These are phyloP conservation scores for Rhinoptilus africanus DNA, from an alignment of 2,113 vertebrate species.

Conservation along the genomic window DNA sequence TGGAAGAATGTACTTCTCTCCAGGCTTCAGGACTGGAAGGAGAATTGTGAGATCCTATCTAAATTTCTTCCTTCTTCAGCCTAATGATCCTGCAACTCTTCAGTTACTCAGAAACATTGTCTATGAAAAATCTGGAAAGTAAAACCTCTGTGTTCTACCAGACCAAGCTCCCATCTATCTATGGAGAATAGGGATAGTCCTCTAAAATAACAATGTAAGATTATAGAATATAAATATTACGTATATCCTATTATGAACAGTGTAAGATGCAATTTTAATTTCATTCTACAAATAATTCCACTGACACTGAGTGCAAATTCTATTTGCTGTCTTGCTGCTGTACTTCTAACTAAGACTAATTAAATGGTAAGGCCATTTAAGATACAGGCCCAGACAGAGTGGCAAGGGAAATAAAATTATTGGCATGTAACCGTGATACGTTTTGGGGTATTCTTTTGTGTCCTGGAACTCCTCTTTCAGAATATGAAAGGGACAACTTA, in stretches of 20 bases:
- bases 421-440: not conserved
- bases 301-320: not conserved
- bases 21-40: not conserved
- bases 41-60: not conserved
- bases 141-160: not conserved
- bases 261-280: not conserved
- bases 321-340: not conserved
- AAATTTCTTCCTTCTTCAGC: not conserved
- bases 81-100: not conserved
- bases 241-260: not conserved
- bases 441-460: not conserved
- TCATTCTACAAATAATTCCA: not conserved
- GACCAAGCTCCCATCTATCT: not conserved
- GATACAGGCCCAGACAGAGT: not conserved
- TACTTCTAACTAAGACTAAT: not conserved
- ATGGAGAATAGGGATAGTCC: not conserved
- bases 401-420: not conserved
- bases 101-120: not conserved
- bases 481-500: not conserved
- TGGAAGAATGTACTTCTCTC: not conserved
- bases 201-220: not conserved
- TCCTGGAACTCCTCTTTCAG: not conserved
- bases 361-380: not conserved
- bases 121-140: not conserved
- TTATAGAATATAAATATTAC: not conserved